A percentile compares a stretch with the other conserved stretches of the same genome.
Conservation (phyloP, 1,140 invertebrate genomes). For the Pomacea maculata region DNA sequence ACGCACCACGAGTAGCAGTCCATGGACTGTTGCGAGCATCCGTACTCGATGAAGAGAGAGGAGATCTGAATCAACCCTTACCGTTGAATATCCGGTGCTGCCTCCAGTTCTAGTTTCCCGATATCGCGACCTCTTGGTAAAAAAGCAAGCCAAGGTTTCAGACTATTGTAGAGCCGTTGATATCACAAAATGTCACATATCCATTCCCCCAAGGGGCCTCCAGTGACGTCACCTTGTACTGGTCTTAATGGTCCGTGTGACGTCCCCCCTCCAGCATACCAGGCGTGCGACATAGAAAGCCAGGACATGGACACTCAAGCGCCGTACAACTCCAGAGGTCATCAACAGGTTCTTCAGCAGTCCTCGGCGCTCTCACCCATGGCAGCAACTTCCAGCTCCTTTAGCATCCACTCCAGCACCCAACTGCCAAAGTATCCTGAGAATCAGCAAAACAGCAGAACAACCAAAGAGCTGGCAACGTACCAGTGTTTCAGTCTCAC, state of each 20-base stretch:
- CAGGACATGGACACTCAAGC: not conserved
- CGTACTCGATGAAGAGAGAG: constrained; percentile 88
- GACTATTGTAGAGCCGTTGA: constrained; percentile 81
- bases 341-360: constrained; percentile 35
- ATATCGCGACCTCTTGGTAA: constrained; percentile 92
- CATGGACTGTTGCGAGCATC: constrained; percentile 90
- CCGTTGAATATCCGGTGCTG: constrained; percentile 88
- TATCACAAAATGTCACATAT: constrained; percentile 94
- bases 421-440: no score
- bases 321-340: no score
- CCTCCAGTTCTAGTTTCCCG: constrained; percentile 96
- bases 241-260: no score
- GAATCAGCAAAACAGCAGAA: no score
- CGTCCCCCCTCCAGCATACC: constrained; percentile 54
- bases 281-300: constrained; percentile 48
- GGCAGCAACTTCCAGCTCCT: constrained; percentile 72
- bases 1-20: constrained; percentile 94
- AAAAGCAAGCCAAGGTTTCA: constrained; percentile 81
- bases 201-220: constrained; percentile 65
- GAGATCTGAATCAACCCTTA: constrained; percentile 97
- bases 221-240: constrained; percentile 74
- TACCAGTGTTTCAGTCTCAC: not conserved
- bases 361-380: constrained; percentile 54
- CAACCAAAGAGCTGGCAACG: constrained; percentile 42
- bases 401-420: constrained; percentile 59